Evolutionary conservation across 2,113 vertebrate genomes (phyloP).

Genomic region (Athene cunicularia): DNA sequence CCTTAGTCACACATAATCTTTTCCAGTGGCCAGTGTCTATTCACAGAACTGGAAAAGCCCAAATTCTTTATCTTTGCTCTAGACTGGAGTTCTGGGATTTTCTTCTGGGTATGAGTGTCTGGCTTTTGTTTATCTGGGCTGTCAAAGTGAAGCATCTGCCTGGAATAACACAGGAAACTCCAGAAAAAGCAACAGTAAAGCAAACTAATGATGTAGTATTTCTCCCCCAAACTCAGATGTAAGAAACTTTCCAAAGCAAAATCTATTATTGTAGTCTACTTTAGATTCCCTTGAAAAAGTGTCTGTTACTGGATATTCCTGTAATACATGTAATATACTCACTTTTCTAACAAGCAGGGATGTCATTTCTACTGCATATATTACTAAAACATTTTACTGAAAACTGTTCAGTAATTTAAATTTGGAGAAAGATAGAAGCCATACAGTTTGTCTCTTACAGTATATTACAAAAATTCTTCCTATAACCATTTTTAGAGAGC

Average conservation of each 20-base stretch:
- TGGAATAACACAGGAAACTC: constrained; percentile 73
- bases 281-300: background rate
- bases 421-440: background rate
- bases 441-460: background rate
- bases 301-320: background rate
- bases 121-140: constrained; percentile 79
- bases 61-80: constrained; percentile 75
- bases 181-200: constrained; percentile 55
- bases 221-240: constrained; percentile 29
- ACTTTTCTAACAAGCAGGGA: background rate
- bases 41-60: constrained; percentile 64
- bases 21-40: constrained; percentile 61
- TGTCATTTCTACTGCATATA: background rate
- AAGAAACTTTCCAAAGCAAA: constrained; percentile 45
- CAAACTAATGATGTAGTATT: constrained; percentile 28
- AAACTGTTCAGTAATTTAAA: background rate
- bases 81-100: constrained; percentile 74
- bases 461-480: background rate
- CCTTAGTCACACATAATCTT: constrained; percentile 48
- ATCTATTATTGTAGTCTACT: background rate
- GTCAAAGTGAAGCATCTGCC: constrained; percentile 75
- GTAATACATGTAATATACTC: background rate
- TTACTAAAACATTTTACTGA: background rate
- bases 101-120: constrained; percentile 64
- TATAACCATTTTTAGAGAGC: background rate